A percentile compares a stretch with the other conserved stretches of the same genome.
These are phyloP conservation scores for Hybos culiciformis DNA, from an alignment of 2,888 invertebrate genomes.

Conservation along the genomic window DNA sequence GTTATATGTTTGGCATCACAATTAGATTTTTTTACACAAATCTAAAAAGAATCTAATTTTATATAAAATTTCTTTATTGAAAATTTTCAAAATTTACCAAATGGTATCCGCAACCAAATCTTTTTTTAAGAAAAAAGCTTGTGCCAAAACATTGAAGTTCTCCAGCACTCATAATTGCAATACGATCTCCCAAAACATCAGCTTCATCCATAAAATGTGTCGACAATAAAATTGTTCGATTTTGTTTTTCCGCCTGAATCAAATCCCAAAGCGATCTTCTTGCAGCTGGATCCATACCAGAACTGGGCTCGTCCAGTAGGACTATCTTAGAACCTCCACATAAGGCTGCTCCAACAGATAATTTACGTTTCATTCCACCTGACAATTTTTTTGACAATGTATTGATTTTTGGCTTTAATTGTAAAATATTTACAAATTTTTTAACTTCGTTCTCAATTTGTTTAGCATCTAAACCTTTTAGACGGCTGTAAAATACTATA, in stretches of 20 bases:
- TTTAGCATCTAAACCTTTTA: slow-evolving; percentile 44
- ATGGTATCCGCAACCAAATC: slow-evolving; percentile 74
- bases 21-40: slow-evolving; percentile 38
- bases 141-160: slow-evolving; percentile 65
- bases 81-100: slow-evolving; percentile 37
- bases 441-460: slow-evolving; percentile 43
- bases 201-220: slow-evolving; percentile 82
- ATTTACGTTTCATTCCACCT: slow-evolving; percentile 55
- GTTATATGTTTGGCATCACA: slow-evolving; percentile 43
- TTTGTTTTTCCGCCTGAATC: slow-evolving; percentile 52
- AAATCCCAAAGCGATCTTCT: slow-evolving; percentile 66
- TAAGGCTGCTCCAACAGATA: slow-evolving; percentile 58
- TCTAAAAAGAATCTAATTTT: slow-evolving; percentile 20
- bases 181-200: slow-evolving; percentile 66
- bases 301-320: slow-evolving; percentile 24
- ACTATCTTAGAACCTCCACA: slow-evolving; percentile 49
- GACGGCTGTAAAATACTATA: slow-evolving; percentile 59
- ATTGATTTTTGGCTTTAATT: slow-evolving; percentile 46
- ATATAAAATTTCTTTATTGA: not conserved
- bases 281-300: slow-evolving; percentile 54
- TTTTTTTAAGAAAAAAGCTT: slow-evolving; percentile 62
- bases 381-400: slow-evolving; percentile 43
- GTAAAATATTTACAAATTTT: slow-evolving; percentile 45
- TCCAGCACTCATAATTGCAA: slow-evolving; percentile 73
- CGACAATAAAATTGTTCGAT: slow-evolving; percentile 62